These are phyloP conservation scores for Natrix natrix DNA, from an alignment of 2,797 vertebrate genomes.

Conservation along the genomic window DNA sequence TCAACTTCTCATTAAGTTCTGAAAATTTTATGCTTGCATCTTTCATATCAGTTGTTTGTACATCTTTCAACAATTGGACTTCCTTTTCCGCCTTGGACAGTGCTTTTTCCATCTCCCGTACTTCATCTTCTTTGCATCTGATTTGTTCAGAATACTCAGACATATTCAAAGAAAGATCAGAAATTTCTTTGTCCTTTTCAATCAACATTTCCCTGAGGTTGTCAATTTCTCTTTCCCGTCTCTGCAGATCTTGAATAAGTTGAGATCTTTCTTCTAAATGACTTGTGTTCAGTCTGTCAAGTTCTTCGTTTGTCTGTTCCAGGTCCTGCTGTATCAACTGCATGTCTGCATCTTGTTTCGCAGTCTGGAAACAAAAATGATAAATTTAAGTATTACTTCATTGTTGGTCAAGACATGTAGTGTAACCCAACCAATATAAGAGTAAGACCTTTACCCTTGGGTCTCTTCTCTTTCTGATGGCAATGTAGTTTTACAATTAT, in stretches of 20 bases:
- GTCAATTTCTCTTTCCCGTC: conserved; percentile 87
- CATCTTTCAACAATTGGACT: conserved; percentile 72
- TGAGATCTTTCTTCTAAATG: conserved; percentile 87
- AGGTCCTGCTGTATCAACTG: conserved; percentile 81
- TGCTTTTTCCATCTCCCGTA: conserved; percentile 73
- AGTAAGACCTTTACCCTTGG: neutral
- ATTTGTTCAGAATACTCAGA: conserved; percentile 82
- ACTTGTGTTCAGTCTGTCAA: conserved; percentile 83
- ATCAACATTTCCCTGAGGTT: conserved; percentile 77
- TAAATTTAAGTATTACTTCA: conserved; percentile 16
- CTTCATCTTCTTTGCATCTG: conserved; percentile 80
- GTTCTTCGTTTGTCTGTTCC: conserved; percentile 87
- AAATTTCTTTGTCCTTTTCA: conserved; percentile 85
- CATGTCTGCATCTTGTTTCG: conserved; percentile 80
- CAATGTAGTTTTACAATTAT: neutral
- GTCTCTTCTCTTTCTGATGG: neutral
- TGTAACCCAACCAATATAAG: neutral
- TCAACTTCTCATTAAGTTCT: conserved; percentile 73
- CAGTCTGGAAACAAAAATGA: conserved; percentile 68
- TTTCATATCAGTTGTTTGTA: conserved; percentile 79
- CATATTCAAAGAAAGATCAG: conserved; percentile 72
- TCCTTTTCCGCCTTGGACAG: conserved; percentile 78
- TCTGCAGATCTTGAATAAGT: conserved; percentile 88
- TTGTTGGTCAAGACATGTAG: neutral
- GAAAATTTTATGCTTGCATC: conserved; percentile 74